Evolutionary conservation across 2,113 vertebrate genomes (phyloP), one percentile per base, ranked within the genome.

Genomic region (Catharus minimus): DNA sequence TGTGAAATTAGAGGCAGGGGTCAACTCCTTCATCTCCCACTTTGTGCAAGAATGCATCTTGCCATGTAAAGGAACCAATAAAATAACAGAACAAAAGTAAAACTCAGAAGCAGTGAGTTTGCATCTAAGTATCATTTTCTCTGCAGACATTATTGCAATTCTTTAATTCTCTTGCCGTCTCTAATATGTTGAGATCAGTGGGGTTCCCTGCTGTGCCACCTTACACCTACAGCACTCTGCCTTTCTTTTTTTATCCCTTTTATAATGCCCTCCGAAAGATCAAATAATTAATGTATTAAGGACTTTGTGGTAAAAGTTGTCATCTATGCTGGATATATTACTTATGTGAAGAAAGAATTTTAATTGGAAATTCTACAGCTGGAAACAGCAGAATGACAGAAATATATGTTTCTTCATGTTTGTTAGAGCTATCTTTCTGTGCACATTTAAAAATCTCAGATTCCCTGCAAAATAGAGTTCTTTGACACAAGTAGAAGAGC

Each of bases 201-300:
- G 83, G 69, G 84, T 44, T 92, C 57, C 96, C 96, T 62, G 77
- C 91, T 95, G 96, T n/a, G 95, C 76, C 92, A 96, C 93, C 92
- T 96, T 95, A 68, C 79, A 96, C 89, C 93, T 95, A 86, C 92
- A 90, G 52, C 87, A 83, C 66, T 53, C 77, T 78, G 32, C 75
- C 30, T 73, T 92, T 86, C 68, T 85, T 68, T 91, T 91, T 76
- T 55, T 26, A 8, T 41, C 47, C 36, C 79, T 95, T 96, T 93
- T 65, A 89, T 69, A 89, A 71, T 39, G 38, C 82, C 73, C 89
- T 86, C 86, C 84, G 89, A 96, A 96, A 96, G 94, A 97, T 96
- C 94, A 97, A 95, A 96, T 95, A 83, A 91, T 96, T 97, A 96
- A 90, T 61, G 30, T 57, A 96, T 96, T 97, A 96, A 97, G 91